Base-by-base conservation (phyloP, 35 echinoderm and acorn worm genomes). In the Apostichopus japonicus region DNA sequence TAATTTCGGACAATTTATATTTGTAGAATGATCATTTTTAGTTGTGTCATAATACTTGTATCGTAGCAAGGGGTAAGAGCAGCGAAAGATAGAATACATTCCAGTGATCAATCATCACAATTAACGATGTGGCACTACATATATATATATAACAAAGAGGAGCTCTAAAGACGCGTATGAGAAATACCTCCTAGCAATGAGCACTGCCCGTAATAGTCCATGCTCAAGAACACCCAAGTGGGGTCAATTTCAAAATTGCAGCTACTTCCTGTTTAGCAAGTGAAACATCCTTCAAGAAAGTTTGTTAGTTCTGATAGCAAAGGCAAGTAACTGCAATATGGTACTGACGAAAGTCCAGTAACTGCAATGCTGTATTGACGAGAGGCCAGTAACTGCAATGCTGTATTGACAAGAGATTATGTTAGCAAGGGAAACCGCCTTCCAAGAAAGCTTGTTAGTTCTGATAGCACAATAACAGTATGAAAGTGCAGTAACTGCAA, bases 1-100 rank as follows among this genome's bases (percentile, higher is more conserved):
- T 15, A 56, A 84, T 84, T 57, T 57, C 7, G 55, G 55, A 84
- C 54, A 58, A 84, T 84, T 84, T 57, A 61, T 4, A 61, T 61
- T 61, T 61, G 57, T 10, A 61, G 57, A 8, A 61, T 61, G 8
- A 61, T 61, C 57, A 61, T 61, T 61, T 61, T 13, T 61, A 61
- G 57, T 13, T 10, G 57, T 23, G 10, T 58, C 54, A 24, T 9
- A 57, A 24, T 58, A 84, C 55, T 57, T 75, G 17, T 19, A 75
- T 75, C 71, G 1, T 75, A 75, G 71, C 71, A n/a, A 75, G 71
- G 71, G 71, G 71, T 75, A 44, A 1, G 33, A 44, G 71, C 71
- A 75, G 17, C n/a, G n/a, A 19, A 7, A 75, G n/a, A 75, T 75
- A n/a, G 71, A n/a, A 21, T 75, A 75, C 71, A 23, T 75, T 6